Conservation (phyloP, 2,888 invertebrate genomes). For the Ceraclea dissimilis region DNA sequence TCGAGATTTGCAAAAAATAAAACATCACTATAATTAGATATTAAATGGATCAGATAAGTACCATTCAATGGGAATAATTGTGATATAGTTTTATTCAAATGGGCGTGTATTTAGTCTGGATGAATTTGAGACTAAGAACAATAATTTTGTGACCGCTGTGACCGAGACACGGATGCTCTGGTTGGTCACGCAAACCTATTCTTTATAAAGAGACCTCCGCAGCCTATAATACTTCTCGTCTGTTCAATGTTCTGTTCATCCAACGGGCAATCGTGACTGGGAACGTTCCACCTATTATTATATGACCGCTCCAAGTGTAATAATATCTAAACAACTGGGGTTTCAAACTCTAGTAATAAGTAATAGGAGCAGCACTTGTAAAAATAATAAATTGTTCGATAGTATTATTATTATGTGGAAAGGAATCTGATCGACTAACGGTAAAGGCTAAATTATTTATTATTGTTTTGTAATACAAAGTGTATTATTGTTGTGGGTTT, state of each 20-base stretch:
- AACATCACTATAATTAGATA: too few species aligned
- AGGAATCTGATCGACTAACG: background rate
- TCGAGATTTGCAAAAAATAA: too few species aligned
- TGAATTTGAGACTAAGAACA: too few species aligned
- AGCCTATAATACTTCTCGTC: background rate
- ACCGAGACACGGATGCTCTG: background rate
- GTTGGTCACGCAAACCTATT: background rate
- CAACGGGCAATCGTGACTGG: background rate
- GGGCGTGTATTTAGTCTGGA: too few species aligned
- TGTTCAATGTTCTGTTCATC: background rate
- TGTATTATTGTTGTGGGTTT: too few species aligned
- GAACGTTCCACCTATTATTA: background rate
- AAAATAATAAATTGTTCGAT: background rate
- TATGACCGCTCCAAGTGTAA: background rate
- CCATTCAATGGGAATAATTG: too few species aligned
- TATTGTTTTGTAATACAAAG: background rate
- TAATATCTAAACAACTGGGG: background rate
- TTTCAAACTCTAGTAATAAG: too few species aligned
- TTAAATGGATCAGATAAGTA: too few species aligned
- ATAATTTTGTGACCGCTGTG: background rate
- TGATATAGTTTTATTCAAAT: too few species aligned
- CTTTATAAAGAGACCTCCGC: background rate
- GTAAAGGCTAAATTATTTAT: background rate
- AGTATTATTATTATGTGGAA: background rate
- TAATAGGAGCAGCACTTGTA: background rate